Conservation (phyloP, 2,888 invertebrate species). For the Anorthoa munda region DNA sequence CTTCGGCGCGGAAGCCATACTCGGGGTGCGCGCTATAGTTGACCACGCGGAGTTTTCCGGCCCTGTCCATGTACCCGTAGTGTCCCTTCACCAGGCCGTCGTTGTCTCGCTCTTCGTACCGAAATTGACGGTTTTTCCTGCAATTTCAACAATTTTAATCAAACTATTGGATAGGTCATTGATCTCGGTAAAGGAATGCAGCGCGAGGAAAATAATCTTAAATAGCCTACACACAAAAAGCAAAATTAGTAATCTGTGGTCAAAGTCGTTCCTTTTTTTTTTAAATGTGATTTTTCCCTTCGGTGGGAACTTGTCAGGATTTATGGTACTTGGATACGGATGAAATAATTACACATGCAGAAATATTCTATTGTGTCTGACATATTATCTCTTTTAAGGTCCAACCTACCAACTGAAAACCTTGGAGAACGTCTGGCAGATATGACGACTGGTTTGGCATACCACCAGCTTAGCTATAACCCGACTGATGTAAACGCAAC, state of each 20-base stretch:
- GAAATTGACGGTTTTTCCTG: conserved; percentile 95
- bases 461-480: not conserved
- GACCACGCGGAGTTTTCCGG: conserved; percentile 94
- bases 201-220: not conserved
- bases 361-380: not conserved
- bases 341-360: not conserved
- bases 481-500: not conserved
- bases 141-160: conserved; percentile 64
- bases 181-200: not conserved
- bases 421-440: not conserved
- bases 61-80: conserved; percentile 95
- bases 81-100: conserved; percentile 95
- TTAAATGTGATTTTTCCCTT: not conserved
- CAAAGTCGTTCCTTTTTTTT: not conserved
- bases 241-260: not conserved
- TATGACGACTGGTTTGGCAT: too few species aligned
- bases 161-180: not conserved
- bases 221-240: not conserved
- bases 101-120: conserved; percentile 94
- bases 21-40: conserved; percentile 94
- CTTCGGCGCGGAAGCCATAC: conserved; percentile 92
- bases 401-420: not conserved
- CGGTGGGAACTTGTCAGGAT: conserved; percentile 63
- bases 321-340: not conserved
- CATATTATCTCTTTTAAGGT: not conserved